phyloP scores from a whole-genome alignment of 2,113 vertebrate species.

The Eidolon helvum region DNA sequence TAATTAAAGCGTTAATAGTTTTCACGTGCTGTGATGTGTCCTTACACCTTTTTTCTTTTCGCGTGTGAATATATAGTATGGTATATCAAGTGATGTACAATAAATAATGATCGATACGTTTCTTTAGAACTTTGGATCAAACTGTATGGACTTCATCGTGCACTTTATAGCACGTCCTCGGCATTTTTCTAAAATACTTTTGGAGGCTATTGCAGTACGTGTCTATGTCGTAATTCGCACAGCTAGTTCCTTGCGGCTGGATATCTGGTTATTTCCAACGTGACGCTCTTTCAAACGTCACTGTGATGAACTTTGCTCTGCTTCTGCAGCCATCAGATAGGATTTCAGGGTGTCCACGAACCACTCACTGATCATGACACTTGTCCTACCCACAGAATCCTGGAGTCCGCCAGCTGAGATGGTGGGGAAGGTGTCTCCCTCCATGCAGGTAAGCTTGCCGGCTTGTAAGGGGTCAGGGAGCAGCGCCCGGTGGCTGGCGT shows the following conservation, averaged over 20 bases:
- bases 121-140: background rate
- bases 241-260: background rate
- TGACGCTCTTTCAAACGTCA: background rate
- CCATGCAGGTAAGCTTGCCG: constrained; percentile 8
- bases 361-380: background rate
- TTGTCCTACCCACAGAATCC: constrained; percentile 44
- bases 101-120: background rate
- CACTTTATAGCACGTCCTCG: background rate
- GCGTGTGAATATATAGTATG: background rate
- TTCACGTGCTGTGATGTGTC: background rate
- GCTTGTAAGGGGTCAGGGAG: background rate
- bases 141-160: background rate
- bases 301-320: background rate
- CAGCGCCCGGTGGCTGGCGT: accelerated
- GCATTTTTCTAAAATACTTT: background rate
- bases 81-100: too few relatives aligned
- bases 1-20: background rate
- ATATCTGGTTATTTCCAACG: background rate
- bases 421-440: accelerated
- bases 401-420: background rate
- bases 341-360: background rate
- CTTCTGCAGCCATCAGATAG: background rate
- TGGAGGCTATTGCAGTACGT: background rate
- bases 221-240: background rate
- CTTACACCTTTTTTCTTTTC: background rate